Evolutionary conservation across 2,113 vertebrate species (phyloP).

Genomic region (Spilogale gracilis): DNA sequence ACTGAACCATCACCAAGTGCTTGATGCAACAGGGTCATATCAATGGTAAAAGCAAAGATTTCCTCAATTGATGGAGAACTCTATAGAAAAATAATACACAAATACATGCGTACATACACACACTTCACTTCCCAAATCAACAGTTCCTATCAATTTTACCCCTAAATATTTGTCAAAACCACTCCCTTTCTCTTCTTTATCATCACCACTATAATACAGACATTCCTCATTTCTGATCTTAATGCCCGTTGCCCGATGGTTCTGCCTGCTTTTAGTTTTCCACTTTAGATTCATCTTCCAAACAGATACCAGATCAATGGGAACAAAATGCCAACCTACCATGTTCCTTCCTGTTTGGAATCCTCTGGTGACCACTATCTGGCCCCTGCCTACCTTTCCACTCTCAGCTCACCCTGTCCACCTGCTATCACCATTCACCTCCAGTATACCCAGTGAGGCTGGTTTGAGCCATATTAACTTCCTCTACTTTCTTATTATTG

Average conservation of each 20-base stretch:
- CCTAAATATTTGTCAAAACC: neutral
- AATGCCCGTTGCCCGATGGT: too few relatives aligned
- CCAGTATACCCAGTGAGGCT: neutral
- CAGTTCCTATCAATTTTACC: neutral
- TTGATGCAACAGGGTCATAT: neutral
- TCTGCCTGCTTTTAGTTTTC: neutral
- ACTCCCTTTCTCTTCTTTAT: too few relatives aligned
- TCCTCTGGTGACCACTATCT: neutral
- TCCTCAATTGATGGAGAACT: neutral
- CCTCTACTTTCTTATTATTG: neutral
- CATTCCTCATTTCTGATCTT: neutral
- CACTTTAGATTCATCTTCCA: neutral
- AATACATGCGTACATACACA: neutral
- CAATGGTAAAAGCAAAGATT: neutral
- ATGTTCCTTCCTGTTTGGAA: neutral
- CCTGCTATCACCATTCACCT: neutral
- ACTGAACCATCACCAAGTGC: neutral
- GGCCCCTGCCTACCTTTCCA: neutral
- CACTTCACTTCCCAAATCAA: neutral
- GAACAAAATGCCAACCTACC: neutral
- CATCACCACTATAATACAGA: fast-evolving
- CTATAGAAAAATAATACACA: neutral
- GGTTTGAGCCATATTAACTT: neutral
- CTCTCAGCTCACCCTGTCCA: neutral
- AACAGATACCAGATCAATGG: neutral